These are phyloP conservation scores for Pogona vitticeps DNA, from an alignment of 2,113 vertebrate genomes.

Conservation along the genomic window DNA sequence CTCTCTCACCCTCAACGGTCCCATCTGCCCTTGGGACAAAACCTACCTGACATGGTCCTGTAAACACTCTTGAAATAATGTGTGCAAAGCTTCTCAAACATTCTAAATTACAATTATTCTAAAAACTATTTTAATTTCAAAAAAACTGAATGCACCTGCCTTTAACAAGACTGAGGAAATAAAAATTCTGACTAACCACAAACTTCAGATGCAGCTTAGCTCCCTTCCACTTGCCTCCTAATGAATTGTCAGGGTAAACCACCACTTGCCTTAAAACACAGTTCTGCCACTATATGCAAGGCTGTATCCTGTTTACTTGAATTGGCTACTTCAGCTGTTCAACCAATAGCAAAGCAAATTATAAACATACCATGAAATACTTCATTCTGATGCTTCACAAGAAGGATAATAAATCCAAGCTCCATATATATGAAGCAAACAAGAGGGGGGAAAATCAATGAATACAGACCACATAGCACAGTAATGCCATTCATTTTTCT, in stretches of 20 bases:
- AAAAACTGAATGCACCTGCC: not conserved
- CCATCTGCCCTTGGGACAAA: not conserved
- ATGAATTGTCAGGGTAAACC: not conserved
- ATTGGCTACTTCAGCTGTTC: not conserved
- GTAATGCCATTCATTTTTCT: fast-evolving
- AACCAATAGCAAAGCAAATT: not conserved
- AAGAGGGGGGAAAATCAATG: not conserved
- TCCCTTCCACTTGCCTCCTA: not conserved
- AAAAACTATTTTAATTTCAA: not conserved
- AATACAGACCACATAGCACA: not conserved
- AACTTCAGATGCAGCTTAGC: not conserved
- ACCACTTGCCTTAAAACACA: not conserved
- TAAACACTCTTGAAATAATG: not conserved
- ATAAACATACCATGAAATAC: conserved; percentile 1
- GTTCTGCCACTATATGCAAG: not conserved
- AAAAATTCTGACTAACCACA: not conserved
- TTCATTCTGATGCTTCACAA: not conserved
- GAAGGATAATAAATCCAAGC: not conserved
- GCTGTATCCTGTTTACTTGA: not conserved
- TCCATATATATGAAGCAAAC: not conserved
- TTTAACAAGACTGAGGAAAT: not conserved
- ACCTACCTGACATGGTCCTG: not conserved
- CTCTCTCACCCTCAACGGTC: not conserved
- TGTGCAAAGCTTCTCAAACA: not conserved
- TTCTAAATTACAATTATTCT: not conserved